Evolutionary conservation across 2,797 vertebrate genomes (phyloP).

Genomic region (Hozukius guyotensis): DNA sequence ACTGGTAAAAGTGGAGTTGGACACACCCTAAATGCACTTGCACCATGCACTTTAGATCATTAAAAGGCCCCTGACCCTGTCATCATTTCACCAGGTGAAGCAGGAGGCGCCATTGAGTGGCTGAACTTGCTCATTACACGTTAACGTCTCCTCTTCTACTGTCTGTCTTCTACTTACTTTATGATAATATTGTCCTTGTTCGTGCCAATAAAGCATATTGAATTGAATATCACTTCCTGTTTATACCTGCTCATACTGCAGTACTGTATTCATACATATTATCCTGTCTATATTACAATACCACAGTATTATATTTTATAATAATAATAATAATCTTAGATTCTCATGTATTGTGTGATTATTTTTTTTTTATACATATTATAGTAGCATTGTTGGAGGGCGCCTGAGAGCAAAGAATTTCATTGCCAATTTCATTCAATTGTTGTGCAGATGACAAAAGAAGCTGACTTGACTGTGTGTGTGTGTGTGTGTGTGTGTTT

Average conservation of each 20-base stretch:
- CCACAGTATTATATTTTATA: neutral
- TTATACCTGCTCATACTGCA: no score
- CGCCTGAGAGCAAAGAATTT: neutral
- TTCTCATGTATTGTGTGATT: neutral
- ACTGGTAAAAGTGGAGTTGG: no score
- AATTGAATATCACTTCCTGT: no score
- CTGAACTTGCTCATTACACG: neutral
- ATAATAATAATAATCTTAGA: neutral
- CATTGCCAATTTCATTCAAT: accelerated
- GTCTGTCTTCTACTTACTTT: no score
- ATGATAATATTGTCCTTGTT: no score
- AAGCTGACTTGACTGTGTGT: neutral
- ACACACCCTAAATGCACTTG: no score
- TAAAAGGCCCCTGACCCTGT: neutral
- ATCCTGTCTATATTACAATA: neutral
- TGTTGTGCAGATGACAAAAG: neutral
- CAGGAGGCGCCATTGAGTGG: neutral
- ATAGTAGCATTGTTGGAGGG: neutral
- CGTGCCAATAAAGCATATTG: no score
- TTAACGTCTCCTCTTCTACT: accelerated
- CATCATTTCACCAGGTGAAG: neutral
- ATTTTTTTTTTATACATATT: accelerated
- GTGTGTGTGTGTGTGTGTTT: neutral
- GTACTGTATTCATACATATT: neutral
- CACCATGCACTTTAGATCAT: no score